Base-by-base conservation (phyloP, 2,113 vertebrate species). In the Clarias gariepinus region DNA sequence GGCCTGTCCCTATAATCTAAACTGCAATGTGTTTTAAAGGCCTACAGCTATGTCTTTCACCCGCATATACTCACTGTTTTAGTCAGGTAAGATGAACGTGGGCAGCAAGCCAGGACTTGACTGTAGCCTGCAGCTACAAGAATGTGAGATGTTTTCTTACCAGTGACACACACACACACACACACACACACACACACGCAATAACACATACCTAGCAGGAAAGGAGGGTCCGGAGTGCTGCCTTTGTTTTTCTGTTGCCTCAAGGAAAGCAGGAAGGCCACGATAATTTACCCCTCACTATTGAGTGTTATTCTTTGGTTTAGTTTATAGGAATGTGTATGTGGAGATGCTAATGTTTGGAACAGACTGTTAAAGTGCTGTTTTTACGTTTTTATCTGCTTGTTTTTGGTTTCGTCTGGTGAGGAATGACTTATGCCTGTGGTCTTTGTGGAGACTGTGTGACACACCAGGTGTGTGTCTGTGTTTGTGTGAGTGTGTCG, bases 41-140 rank as follows among this genome's bases (percentile, higher is more conserved):
- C 71, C 68, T 83, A 57, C 60, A 41, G 71, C 21, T 23, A 76
- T 83, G n/a, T 83, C 10, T 41, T 68, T 83, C 53, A 77, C 80
- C 77, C 33, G n/a, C 30, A 58, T 66, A 85, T 53, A n/a, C 63
- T 78, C 69, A 66, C 63, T 33, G 82, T 85, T 83, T 89, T 71
- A 81, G 82, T 73, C 53, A 74, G 60, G 79, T n/a, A 71, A 73
- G 74, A 8, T 41, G 47, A 82, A 85, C 68, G 41, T 71, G 81
- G 86, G 86, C 84, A 55, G 86, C 89, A 86, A 90, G 90, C 87
- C 85, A 90, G 88, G 78, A 88, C 86, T 89, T 91, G 88, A 86
- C 90, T 90, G 73, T 83, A 84, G 91, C 94, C 94, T 85, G 87
- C 55, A 88, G 93, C 92, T 90, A 91, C 86, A 87, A 77, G 91